Base-by-base conservation (phyloP, 2,797 vertebrate species). In the Epinephelus coioides region DNA sequence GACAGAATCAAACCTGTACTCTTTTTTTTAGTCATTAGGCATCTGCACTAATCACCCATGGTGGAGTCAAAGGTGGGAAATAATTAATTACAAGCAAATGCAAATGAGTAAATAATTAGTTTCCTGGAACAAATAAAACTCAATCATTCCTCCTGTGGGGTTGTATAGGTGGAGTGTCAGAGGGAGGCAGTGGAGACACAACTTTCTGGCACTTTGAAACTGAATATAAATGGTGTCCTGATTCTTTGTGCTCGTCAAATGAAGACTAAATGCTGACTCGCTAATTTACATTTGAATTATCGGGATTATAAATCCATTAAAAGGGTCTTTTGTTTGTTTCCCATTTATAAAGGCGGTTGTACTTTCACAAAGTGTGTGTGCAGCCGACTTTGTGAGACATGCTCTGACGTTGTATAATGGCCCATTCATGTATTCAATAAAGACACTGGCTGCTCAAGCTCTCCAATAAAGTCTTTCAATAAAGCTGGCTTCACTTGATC, bases 211-310 rank as follows among this genome's bases (percentile, higher is more conserved):
- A 30, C 27, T 66, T 53, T 71, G 46, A 34, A 51, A 1, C 4
- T 54, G 46, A 57, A 59, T 17, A 9, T n/a, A 40, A 75, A 75
- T 5, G 34, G 4, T 13, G n/a, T 54, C 15, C 34, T 9, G 50
- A 15, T 15, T 70, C 43, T 57, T 62, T 46, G 56, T 40, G n/a
- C n/a, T 64, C 54, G 6, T 34, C 53, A 65, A 17, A 61, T 30
- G 34, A 46, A 64, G 40, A 53, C 23, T 18, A 54, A 47, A 60
- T 50, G 25, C 38, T 38, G 44, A 69, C 70, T n/a, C 17, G 65
- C 13, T 51, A 1, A 62, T 78, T 77, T 70, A 69, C 77, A 80
- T 82, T 76, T 69, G 50, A 86, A 82, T 73, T 2, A 56, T 63
- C 13, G 43, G 4, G 27, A 71, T 76, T 73, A 82, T 50, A 62